Conservation (phyloP, 2,888 invertebrate species). For the Nebria brevicollis region DNA sequence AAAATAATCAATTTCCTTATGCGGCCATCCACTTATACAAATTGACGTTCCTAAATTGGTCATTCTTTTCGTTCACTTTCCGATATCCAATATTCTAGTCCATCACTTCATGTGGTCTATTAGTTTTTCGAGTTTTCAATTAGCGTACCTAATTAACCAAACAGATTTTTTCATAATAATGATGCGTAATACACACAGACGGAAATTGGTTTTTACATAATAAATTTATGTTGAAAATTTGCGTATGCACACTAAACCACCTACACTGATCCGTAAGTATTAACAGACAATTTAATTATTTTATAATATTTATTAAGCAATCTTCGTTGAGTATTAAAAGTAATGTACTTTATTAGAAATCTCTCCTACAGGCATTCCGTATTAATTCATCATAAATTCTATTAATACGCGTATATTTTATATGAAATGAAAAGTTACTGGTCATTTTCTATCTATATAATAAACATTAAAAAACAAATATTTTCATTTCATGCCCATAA, state of each 20-base stretch:
- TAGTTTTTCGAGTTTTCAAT: constrained; percentile 1
- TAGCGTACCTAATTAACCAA: neutral
- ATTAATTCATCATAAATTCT: neutral
- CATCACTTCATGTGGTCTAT: neutral
- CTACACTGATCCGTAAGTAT: neutral
- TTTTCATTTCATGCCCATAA: neutral
- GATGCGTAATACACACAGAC: too few relatives aligned
- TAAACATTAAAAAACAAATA: neutral
- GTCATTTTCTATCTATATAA: neutral
- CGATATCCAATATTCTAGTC: neutral
- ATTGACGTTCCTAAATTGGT: neutral
- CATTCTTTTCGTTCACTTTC: neutral
- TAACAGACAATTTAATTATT: neutral
- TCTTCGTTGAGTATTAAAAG: neutral
- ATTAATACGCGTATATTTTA: neutral
- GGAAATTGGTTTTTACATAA: too few relatives aligned
- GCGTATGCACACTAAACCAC: too few relatives aligned
- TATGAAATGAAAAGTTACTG: neutral
- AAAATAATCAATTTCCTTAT: constrained; percentile 1
- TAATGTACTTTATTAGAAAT: neutral
- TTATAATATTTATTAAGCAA: neutral
- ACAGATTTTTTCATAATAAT: neutral
- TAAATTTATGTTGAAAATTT: too few relatives aligned
- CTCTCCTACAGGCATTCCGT: neutral
- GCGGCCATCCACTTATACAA: neutral